Evolutionary conservation across 2,888 invertebrate species (phyloP).

Genomic region (Sympetrum striolatum): DNA sequence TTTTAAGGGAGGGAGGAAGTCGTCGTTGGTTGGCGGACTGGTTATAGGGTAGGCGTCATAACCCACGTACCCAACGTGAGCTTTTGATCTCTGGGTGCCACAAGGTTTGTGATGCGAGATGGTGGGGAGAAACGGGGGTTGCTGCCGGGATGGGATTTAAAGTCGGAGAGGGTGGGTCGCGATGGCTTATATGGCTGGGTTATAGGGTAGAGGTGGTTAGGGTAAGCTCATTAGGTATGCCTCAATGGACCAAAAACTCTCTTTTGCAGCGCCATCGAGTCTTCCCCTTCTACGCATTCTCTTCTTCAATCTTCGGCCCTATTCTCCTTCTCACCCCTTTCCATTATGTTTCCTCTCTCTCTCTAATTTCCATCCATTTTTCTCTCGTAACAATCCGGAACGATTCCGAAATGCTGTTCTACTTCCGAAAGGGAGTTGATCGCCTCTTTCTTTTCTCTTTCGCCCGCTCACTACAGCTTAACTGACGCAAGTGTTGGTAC

Average conservation of each 20-base stretch:
- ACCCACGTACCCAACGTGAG: not conserved
- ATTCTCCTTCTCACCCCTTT: not conserved
- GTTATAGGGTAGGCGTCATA: conserved; percentile 34
- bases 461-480: not conserved
- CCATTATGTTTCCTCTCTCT: not conserved
- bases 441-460: not conserved
- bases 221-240: conserved; percentile 39
- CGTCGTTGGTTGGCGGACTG: conserved; percentile 16
- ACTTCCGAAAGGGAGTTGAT: not conserved
- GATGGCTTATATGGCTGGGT: conserved; percentile 10
- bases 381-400: not conserved
- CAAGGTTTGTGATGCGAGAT: conserved; percentile 25
- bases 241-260: conserved; percentile 38
- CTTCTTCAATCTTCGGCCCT: not conserved
- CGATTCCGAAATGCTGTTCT: not conserved
- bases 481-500: no score
- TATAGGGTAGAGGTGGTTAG: not conserved
- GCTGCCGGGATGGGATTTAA: conserved; percentile 25
- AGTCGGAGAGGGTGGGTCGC: not conserved
- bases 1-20: not conserved
- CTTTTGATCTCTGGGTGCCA: conserved; percentile 3
- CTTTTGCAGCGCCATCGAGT: not conserved
- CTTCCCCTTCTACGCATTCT: not conserved
- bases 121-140: not conserved
- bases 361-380: not conserved